A percentile compares a stretch with the other conserved stretches of the same genome.
phyloP scores from a whole-genome alignment of 2,113 vertebrate species.

The Osmerus eperlanus region DNA sequence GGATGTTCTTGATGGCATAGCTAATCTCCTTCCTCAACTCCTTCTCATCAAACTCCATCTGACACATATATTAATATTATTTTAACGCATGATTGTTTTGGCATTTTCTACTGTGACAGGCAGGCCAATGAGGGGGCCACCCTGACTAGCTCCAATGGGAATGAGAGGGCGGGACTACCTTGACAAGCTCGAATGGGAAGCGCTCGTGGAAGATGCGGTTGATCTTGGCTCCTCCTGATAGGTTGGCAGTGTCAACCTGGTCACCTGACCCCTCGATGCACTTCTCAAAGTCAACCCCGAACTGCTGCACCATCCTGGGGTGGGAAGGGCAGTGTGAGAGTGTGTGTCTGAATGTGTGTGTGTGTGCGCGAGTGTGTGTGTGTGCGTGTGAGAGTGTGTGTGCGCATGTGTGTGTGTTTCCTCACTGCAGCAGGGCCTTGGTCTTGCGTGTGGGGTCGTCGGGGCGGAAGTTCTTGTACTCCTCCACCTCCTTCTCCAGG shows the following conservation, averaged over 20 bases:
- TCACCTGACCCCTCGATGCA: conserved; percentile 93
- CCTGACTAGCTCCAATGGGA: conserved; percentile 95
- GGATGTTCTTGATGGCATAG: conserved; percentile 98
- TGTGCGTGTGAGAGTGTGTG: not conserved
- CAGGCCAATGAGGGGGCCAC: conserved; percentile 69
- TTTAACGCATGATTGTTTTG: too few species aligned
- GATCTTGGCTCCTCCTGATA: conserved; percentile 92
- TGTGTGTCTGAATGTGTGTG: not conserved
- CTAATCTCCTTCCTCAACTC: conserved; percentile 93
- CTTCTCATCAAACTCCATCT: conserved; percentile 99
- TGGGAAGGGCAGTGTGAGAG: not conserved
- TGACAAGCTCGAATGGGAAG: conserved; percentile 93
- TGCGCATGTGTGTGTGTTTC: conserved; percentile 10
- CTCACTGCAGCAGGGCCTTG: conserved; percentile 90
- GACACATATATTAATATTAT: not conserved
- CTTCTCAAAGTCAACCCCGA: conserved; percentile 96
- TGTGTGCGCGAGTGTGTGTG: not conserved
- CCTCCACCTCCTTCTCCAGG: conserved; percentile 94
- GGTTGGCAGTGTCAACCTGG: conserved; percentile 91
- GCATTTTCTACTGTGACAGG: too few species aligned
- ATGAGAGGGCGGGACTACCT: conserved; percentile 73
- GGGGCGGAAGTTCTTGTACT: conserved; percentile 93
- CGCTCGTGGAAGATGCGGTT: conserved; percentile 96
- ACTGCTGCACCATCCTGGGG: conserved; percentile 93
- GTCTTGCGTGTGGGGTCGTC: conserved; percentile 92